Base-by-base conservation (phyloP, 2,797 vertebrate species). In the Saguinus oedipus region DNA sequence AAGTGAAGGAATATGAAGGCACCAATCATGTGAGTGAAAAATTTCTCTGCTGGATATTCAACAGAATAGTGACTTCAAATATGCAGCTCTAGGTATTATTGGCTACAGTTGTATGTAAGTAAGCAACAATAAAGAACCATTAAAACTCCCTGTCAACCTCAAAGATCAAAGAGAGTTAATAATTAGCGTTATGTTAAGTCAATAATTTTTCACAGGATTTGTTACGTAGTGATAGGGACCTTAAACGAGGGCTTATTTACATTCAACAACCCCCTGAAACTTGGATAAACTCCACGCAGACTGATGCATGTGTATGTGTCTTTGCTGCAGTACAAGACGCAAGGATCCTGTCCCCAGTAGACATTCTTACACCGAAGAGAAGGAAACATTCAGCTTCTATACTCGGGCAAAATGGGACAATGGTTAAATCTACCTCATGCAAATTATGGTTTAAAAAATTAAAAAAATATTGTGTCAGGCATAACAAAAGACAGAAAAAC, bases 121-220 rank as follows among this genome's bases (percentile, higher is more conserved):
- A 39, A 39, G 33, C 13, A 59, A 9, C 80, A 42, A 79, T 17
- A 3, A 27, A 53, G 5, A 93, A 88, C 12, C 13, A 48, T 7
- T 74, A 46, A 48, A 68, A 20, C 19, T 68, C 10, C 36, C 39
- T 12, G 4, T 57, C 11, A 68, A 22, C 57, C 57, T 22, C 33
- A 72, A 78, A 70, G n/a, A 20, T 87, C 30, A 94, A 86, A 79
- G 44, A 27, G 24, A 83, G 42, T 74, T 14, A 36, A 86, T 27
- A 48, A 13, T 30, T 86, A 36, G 3, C 26, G 4, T 33, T 74
- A 80, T 53, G 53, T 70, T 68, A 59, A 93, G 42, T 7, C 20
- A 64, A 3, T 44, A 83, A 14, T 0, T 88, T 85, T 57, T 50
- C 59, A 84, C 22, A 30, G 8, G 5, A 20, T 68, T 70, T 95